These are phyloP conservation scores for Acrossocheilus wenchowensis DNA, from an alignment of 2,797 vertebrate species.

Conservation along the genomic window DNA sequence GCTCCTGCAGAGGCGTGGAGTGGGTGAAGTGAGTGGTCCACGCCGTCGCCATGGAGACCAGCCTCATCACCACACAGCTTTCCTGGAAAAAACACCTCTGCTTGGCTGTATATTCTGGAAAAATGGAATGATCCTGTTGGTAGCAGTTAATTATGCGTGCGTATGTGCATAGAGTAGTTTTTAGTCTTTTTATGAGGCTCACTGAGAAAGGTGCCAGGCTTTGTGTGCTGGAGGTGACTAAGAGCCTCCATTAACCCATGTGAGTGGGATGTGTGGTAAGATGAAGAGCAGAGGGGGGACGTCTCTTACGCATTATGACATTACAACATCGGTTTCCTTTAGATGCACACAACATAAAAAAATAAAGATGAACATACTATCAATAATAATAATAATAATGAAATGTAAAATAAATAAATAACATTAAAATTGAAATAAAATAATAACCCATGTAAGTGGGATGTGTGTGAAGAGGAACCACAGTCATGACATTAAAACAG, in stretches of 20 bases:
- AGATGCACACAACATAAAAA: background rate
- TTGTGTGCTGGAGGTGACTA: slow-evolving; percentile 33
- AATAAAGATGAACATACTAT: background rate
- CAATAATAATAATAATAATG: background rate
- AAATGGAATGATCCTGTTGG: slow-evolving; percentile 26
- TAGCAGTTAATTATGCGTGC: slow-evolving; percentile 4
- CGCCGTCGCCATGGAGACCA: slow-evolving; percentile 66
- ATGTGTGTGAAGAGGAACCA: background rate
- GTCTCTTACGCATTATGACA: background rate
- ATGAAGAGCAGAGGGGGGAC: background rate
- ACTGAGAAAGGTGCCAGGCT: background rate
- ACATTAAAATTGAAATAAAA: background rate
- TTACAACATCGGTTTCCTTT: background rate
- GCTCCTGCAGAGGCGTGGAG: slow-evolving; percentile 56
- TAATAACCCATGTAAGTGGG: no score
- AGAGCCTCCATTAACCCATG: slow-evolving; percentile 19
- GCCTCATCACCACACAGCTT: slow-evolving; percentile 47
- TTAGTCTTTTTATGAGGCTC: background rate
- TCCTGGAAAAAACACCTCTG: slow-evolving; percentile 54
- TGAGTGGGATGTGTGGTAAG: slow-evolving; percentile 35
- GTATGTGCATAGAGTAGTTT: slow-evolving; percentile 11
- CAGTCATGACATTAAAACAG: background rate
- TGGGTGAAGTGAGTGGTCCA: slow-evolving; percentile 54
- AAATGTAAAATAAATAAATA: background rate
- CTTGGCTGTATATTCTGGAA: slow-evolving; percentile 25